Base-by-base conservation (phyloP, 2,888 invertebrate species). In the Abrostola tripartita region DNA sequence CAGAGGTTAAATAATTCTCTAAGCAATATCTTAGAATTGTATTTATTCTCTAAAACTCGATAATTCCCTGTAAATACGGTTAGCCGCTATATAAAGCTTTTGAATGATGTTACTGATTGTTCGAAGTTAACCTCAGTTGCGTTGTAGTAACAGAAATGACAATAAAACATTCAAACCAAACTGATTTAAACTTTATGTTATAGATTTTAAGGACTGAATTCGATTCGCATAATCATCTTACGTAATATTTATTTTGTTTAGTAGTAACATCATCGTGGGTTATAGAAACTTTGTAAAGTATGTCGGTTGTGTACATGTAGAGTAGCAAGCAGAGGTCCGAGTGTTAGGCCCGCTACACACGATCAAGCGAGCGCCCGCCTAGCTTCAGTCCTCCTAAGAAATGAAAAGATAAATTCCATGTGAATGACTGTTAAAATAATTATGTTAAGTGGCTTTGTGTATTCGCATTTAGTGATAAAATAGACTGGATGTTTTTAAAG, bases 141-240 rank as follows among this genome's bases (percentile, higher is more conserved):
- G 82, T 82, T 84, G 38, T 84, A 81, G 79, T 69, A 81, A 61
- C 75, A 65, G 60, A 63, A 55, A 71, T 65, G 49, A 14, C 57
- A 65, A 65, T 60, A 80, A 69, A 66, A 63, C 47, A 67, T 60
- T 64, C n/a, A 12, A 61, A 63, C 42, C 64, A 38, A 14, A n/a
- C n/a, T 36, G 65, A 44, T 52, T 40, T 56, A 7, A 55, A 65
- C 59, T 55, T 63, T 78, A 70, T 60, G 1, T 0, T 6, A 11
- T 41, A 14, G 1, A 11, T 0, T 1, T 38, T 71, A 76, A 67
- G 37, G 38, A 37, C 36, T 57, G 14, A 62, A 63, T 51, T 77
- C 11, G 59, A 35, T 40, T 44, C 35, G 52, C 63, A 71, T 52
- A 64, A 60, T 58, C 9, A 35, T 50, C 58, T 64, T 69, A 71